These are phyloP conservation scores for Drosophila mimetica DNA, from an alignment of 2,888 invertebrate species.

Conservation along the genomic window DNA sequence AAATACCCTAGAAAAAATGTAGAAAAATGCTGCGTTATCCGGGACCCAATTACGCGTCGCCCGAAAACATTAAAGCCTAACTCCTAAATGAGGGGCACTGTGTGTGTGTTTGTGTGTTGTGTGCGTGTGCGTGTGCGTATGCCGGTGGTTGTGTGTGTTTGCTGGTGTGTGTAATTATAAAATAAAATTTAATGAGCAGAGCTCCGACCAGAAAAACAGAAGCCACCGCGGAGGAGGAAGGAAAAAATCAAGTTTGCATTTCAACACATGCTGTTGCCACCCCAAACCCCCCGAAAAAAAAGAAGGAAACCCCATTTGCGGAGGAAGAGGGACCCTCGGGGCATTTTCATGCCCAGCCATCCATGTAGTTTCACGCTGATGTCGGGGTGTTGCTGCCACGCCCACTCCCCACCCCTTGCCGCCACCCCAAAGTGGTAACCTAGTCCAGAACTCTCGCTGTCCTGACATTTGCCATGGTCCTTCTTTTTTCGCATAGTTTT, in stretches of 20 bases:
- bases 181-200: conserved; percentile 78
- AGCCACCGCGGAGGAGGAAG: conserved; percentile 22
- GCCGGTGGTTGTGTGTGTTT: conserved; percentile 44
- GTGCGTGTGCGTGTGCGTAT: conserved; percentile 18
- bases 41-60: conserved; percentile 68
- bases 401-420: conserved; percentile 22
- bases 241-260: conserved; percentile 65
- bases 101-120: conserved; percentile 3
- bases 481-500: conserved; percentile 15
- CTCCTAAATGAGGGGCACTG: conserved; percentile 39
- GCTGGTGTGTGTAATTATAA: conserved; percentile 77
- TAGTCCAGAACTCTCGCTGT: conserved; percentile 41
- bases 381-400: conserved; percentile 65
- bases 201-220: conserved; percentile 58
- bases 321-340: conserved; percentile 2
- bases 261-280: conserved; percentile 67
- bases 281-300: neutral
- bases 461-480: conserved; percentile 71
- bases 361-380: conserved; percentile 71
- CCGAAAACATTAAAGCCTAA: conserved; percentile 69
- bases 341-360: conserved; percentile 72
- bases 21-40: conserved; percentile 49
- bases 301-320: neutral
- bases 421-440: conserved; percentile 16
- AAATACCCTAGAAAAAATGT: conserved; percentile 7